Conservation (phyloP, 2,797 vertebrate genomes). For the Bucorvus abyssinicus region DNA sequence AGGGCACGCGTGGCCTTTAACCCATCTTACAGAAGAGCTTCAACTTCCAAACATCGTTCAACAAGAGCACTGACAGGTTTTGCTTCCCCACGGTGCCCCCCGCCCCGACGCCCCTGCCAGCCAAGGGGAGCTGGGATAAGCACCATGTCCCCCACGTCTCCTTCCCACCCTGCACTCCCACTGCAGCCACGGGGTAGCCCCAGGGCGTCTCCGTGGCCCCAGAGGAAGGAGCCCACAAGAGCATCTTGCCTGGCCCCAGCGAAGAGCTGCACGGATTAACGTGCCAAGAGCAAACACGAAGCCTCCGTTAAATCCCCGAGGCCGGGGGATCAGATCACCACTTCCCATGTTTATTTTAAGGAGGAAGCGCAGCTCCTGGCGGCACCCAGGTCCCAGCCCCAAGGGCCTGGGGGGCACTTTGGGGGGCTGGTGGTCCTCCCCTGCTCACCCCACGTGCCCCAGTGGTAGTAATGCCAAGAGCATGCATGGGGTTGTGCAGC, state of each 20-base stretch:
- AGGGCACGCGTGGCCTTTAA: fast-evolving
- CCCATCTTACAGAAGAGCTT: not conserved
- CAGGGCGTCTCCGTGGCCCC: fast-evolving
- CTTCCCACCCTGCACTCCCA: fast-evolving
- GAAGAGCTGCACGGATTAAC: not conserved
- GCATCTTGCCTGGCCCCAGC: fast-evolving
- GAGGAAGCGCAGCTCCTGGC: not conserved
- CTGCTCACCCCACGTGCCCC: not conserved
- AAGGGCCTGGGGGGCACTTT: not conserved
- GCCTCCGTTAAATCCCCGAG: not conserved
- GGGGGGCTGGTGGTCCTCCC: fast-evolving
- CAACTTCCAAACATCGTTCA: fast-evolving
- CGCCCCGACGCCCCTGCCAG: fast-evolving
- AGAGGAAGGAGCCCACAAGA: fast-evolving
- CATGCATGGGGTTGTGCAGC: fast-evolving
- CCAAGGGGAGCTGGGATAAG: fast-evolving
- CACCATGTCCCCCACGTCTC: fast-evolving
- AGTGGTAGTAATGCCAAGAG: not conserved
- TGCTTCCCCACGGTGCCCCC: fast-evolving
- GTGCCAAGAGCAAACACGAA: not conserved
- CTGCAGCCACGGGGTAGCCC: not conserved
- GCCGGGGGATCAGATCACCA: not conserved
- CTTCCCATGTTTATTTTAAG: slow-evolving; percentile 61
- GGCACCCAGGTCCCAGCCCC: not conserved
- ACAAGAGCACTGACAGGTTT: fast-evolving